Evolutionary conservation across 2,113 vertebrate genomes (phyloP).

Genomic region (Ictalurus punctatus): DNA sequence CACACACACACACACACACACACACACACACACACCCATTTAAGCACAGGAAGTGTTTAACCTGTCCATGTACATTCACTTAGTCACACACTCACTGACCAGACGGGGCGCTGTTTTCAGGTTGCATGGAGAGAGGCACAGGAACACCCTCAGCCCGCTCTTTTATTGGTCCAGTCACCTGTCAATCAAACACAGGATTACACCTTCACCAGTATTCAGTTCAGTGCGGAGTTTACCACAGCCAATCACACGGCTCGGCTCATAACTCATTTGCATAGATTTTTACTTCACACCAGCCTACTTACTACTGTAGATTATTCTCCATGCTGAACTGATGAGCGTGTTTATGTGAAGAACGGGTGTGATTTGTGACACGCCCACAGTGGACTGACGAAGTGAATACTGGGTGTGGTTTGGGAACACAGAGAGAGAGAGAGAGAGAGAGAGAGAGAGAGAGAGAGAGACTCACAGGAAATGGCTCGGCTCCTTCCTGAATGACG

Average conservation of each 20-base stretch:
- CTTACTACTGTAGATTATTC: too few species aligned
- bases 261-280: not conserved
- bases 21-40: not conserved
- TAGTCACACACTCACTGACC: constrained; percentile 57
- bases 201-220: not conserved
- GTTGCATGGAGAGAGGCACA: constrained; percentile 62
- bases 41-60: not conserved
- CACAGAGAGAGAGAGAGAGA: not conserved
- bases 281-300: not conserved
- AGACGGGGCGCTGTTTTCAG: constrained; percentile 62
- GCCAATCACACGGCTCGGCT: not conserved
- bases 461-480: constrained; percentile 91
- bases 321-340: not conserved
- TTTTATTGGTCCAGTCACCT: constrained; percentile 77
- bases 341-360: not conserved
- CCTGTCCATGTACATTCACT: not conserved
- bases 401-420: not conserved
- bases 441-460: not conserved
- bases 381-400: not conserved
- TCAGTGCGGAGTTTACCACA: not conserved
- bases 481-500: constrained; percentile 97
- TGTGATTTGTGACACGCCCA: not conserved
- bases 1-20: not conserved
- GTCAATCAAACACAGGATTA: constrained; percentile 46
- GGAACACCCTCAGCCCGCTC: constrained; percentile 70